Percentiles rank a stretch among this genome's conserved stretches.
phyloP scores from a whole-genome alignment of 2,113 vertebrate species.

The Mesoclemmys tuberculata region DNA sequence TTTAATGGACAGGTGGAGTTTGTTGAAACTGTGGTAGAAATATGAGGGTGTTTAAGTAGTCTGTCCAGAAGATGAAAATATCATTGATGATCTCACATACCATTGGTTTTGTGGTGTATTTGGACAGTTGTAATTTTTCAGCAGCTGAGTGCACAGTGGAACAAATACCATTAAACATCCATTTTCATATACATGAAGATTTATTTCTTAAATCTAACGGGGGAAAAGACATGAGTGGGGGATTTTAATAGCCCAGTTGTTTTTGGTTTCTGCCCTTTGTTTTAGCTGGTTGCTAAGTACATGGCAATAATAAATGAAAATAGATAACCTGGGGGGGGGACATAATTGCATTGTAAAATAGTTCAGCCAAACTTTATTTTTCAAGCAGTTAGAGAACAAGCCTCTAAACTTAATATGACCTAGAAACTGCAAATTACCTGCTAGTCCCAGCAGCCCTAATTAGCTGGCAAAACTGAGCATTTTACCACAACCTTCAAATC shows the following conservation, averaged over 20 bases:
- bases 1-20: not conserved
- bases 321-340: not conserved
- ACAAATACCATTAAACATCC: not conserved
- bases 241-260: not conserved
- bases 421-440: conserved; percentile 74
- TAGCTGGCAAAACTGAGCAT: conserved; percentile 70
- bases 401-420: conserved; percentile 73
- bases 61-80: not conserved
- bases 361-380: conserved; percentile 69
- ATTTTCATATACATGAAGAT: not conserved
- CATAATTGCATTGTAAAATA: conserved; percentile 53
- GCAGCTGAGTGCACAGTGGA: not conserved
- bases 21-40: not conserved
- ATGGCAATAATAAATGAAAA: conserved; percentile 39
- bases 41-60: not conserved
- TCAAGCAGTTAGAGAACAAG: conserved; percentile 55
- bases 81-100: not conserved
- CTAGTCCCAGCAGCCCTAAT: conserved; percentile 80
- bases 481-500: conserved; percentile 80
- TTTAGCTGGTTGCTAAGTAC: not conserved
- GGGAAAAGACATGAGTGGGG: not conserved
- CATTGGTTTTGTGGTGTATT: not conserved
- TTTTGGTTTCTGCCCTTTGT: conserved; percentile 13
- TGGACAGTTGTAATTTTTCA: not conserved
- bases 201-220: not conserved